Evolutionary conservation across 2,113 vertebrate genomes (phyloP).

Genomic region (Ophiodon elongatus): DNA sequence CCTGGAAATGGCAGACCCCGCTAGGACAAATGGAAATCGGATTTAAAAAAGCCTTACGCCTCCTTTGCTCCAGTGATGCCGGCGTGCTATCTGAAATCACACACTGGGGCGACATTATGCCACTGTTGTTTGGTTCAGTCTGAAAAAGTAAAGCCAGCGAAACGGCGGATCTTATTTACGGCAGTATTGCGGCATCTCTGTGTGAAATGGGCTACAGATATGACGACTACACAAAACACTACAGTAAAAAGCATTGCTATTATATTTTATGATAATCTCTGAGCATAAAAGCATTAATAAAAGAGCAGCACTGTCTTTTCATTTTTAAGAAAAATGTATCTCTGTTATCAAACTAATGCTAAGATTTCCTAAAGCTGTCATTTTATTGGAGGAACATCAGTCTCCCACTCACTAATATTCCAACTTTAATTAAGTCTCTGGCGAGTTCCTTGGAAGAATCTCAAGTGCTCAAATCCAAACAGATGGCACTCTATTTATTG

Average conservation of each 20-base stretch:
- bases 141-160: not conserved
- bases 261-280: not conserved
- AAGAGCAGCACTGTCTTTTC: slow-evolving; percentile 26
- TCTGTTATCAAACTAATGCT: slow-evolving; percentile 52
- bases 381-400: slow-evolving; percentile 64
- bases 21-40: slow-evolving; percentile 8
- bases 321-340: slow-evolving; percentile 30
- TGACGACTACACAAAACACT: not conserved
- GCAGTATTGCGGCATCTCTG: not conserved
- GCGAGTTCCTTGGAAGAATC: slow-evolving; percentile 70
- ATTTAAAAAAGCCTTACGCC: not conserved
- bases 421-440: slow-evolving; percentile 82
- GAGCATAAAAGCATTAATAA: slow-evolving; percentile 2
- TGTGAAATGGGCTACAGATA: not conserved
- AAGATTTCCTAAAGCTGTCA: slow-evolving; percentile 44
- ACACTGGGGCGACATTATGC: not conserved
- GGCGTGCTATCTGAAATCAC: not conserved
- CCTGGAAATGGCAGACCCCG: not conserved
- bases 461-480: slow-evolving; percentile 72
- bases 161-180: not conserved
- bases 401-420: slow-evolving; percentile 64
- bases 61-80: not conserved
- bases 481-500: slow-evolving; percentile 80
- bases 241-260: slow-evolving; percentile 20
- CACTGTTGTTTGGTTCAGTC: not conserved